Conservation (phyloP, 2,888 invertebrate genomes). For the Tipula helvola region DNA sequence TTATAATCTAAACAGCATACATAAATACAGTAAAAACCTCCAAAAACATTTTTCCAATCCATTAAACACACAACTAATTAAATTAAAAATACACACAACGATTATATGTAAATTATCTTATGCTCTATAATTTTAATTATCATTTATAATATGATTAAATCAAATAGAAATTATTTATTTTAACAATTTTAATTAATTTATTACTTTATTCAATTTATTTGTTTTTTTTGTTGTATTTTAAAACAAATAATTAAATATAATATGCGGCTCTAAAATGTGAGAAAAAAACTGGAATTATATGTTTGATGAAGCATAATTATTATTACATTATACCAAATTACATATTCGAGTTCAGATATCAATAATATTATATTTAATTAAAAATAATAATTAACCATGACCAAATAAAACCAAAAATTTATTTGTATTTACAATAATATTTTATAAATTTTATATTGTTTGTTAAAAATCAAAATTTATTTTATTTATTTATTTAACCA, state of each 20-base stretch:
- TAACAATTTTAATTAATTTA: background rate
- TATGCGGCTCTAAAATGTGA: background rate
- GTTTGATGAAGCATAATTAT: background rate
- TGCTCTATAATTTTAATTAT: too few relatives aligned
- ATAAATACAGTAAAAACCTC: background rate
- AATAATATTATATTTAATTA: background rate
- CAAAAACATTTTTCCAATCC: background rate
- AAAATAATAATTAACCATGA: background rate
- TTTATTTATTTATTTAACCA: background rate
- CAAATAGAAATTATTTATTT: too few relatives aligned
- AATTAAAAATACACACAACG: background rate
- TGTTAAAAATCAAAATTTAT: background rate
- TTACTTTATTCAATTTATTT: background rate
- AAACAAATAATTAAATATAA: background rate
- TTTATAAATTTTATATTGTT: background rate
- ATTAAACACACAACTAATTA: background rate
- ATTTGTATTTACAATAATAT: background rate
- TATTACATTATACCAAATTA: background rate
- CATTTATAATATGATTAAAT: too few relatives aligned
- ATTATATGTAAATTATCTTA: too few relatives aligned
- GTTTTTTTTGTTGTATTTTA: background rate
- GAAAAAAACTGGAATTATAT: background rate
- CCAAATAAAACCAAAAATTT: background rate
- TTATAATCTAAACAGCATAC: background rate
- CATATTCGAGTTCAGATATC: background rate